A percentile compares a stretch with the other conserved stretches of the same genome.
phyloP scores from a whole-genome alignment of 1,140 invertebrate genomes.

The Papilio helenus region DNA sequence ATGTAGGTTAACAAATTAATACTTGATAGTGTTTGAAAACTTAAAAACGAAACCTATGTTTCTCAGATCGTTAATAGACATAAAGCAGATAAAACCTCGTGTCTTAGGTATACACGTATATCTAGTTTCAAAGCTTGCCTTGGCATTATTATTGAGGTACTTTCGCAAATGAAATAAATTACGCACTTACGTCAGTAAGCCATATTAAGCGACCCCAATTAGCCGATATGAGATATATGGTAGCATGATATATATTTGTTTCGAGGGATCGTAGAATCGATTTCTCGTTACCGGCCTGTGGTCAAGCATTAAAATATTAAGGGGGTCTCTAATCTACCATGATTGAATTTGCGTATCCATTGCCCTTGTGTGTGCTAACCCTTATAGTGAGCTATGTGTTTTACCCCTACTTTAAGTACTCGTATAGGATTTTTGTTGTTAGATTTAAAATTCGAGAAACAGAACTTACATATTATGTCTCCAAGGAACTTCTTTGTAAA shows the following conservation, averaged over 20 bases:
- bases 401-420: conserved; percentile 49
- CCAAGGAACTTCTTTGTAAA: not conserved
- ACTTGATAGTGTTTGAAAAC: not conserved
- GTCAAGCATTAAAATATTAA: conserved; percentile 82
- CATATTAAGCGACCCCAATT: conserved; percentile 82
- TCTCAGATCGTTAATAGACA: too few relatives aligned
- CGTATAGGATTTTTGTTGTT: conserved; percentile 11
- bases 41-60: too few relatives aligned
- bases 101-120: conserved; percentile 15
- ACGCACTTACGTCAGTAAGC: conserved; percentile 81
- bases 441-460: not conserved
- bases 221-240: conserved; percentile 75
- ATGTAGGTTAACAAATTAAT: not conserved
- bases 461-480: not conserved
- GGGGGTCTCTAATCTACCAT: conserved; percentile 77
- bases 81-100: not conserved
- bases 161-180: conserved; percentile 75
- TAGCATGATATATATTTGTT: conserved; percentile 74
- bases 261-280: conserved; percentile 66
- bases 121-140: conserved; percentile 10
- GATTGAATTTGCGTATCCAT: conserved; percentile 79
- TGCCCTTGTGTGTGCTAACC: conserved; percentile 52
- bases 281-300: conserved; percentile 73
- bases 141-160: conserved; percentile 38
- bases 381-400: conserved; percentile 58